Conservation (phyloP, 2,888 invertebrate species). For the Harpalus rufipes region DNA sequence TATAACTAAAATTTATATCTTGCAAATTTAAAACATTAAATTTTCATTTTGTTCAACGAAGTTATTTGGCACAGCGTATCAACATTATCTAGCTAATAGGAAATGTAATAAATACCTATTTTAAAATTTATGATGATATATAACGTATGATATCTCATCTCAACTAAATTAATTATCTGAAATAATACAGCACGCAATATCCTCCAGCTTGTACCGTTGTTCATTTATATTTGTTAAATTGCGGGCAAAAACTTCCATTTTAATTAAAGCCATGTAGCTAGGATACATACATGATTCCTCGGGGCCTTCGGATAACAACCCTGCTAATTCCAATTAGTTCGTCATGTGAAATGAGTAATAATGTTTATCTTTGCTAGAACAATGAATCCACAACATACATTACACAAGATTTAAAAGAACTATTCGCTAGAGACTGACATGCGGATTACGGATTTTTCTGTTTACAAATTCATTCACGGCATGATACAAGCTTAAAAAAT, state of each 20-base stretch:
- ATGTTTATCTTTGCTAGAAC: slow-evolving; percentile 40
- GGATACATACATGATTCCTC: slow-evolving; percentile 37
- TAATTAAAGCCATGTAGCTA: slow-evolving; percentile 49
- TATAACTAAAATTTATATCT: no score
- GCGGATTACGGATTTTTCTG: background rate
- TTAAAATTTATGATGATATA: slow-evolving; percentile 1
- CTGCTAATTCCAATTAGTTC: slow-evolving; percentile 47
- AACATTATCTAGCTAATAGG: no score
- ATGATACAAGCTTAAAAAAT: background rate
- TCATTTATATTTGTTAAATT: slow-evolving; percentile 55
- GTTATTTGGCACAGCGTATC: no score
- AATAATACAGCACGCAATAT: slow-evolving; percentile 35
- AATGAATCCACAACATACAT: background rate
- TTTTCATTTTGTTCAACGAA: no score
- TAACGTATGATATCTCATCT: slow-evolving; percentile 11
- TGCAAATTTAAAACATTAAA: no score
- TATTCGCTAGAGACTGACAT: background rate
- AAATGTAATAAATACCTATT: background rate
- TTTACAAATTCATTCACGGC: background rate
- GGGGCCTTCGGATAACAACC: slow-evolving; percentile 49
- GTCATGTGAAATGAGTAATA: slow-evolving; percentile 50
- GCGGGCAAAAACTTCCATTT: slow-evolving; percentile 49
- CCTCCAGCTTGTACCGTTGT: slow-evolving; percentile 28
- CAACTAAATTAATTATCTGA: slow-evolving; percentile 31
- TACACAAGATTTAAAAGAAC: slow-evolving; percentile 10